Evolutionary conservation across 2,888 invertebrate genomes (phyloP).

Genomic region (Cynaeus angustus): DNA sequence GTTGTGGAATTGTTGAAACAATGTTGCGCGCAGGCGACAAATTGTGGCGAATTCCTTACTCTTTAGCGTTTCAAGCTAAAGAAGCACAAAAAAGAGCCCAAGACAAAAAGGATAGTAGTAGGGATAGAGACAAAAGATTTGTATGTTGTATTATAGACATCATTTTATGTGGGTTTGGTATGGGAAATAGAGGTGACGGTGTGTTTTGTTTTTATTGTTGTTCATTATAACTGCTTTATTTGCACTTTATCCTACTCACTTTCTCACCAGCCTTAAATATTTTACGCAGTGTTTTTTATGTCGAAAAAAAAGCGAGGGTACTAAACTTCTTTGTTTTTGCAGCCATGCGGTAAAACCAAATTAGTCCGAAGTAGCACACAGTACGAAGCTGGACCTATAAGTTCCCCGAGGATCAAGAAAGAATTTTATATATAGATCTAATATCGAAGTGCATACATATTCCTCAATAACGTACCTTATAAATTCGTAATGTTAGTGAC

Average conservation of each 20-base stretch:
- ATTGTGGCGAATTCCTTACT: conserved; percentile 86
- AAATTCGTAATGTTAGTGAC: conserved; percentile 36
- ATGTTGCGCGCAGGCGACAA: conserved; percentile 85
- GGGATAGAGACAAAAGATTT: conserved; percentile 64
- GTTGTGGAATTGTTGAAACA: conserved; percentile 89
- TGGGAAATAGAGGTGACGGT: conserved; percentile 60
- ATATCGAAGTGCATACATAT: conserved; percentile 31
- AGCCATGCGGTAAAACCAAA: conserved; percentile 65
- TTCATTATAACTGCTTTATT: conserved; percentile 11
- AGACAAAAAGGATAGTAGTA: conserved; percentile 64
- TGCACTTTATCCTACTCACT: conserved; percentile 12
- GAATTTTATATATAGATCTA: conserved; percentile 60
- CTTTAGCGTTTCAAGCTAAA: conserved; percentile 79
- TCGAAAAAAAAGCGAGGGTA: not conserved
- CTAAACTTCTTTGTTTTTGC: conserved; percentile 48
- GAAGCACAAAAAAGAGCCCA: conserved; percentile 66
- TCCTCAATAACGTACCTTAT: conserved; percentile 47
- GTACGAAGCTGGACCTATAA: conserved; percentile 67
- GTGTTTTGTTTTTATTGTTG: conserved; percentile 49
- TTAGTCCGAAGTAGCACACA: conserved; percentile 68
- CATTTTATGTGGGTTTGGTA: conserved; percentile 60
- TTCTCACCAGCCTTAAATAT: conserved; percentile 3
- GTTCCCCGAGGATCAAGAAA: conserved; percentile 65
- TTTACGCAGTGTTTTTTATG: not conserved
- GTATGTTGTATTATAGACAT: conserved; percentile 65